Evolutionary conservation across 2,113 vertebrate species (phyloP).

Genomic region (Antechinus flavipes): DNA sequence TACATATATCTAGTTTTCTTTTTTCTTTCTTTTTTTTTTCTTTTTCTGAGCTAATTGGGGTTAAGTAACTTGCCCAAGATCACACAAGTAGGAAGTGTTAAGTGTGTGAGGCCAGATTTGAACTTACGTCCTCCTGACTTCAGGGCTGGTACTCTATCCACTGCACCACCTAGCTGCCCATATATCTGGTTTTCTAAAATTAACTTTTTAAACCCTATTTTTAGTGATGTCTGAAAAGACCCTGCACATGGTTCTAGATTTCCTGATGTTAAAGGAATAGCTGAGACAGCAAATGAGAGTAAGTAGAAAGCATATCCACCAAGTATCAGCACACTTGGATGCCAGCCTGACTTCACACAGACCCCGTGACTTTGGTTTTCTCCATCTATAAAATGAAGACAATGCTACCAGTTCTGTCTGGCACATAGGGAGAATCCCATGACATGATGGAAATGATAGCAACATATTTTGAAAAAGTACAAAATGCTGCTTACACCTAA

Average conservation of each 20-base stretch:
- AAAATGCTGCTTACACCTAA: background rate
- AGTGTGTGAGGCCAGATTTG: too few species aligned
- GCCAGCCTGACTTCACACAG: background rate
- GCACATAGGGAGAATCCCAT: slow-evolving; percentile 12
- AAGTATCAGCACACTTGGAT: slow-evolving; percentile 2
- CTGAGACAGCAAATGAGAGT: background rate
- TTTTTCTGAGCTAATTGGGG: too few species aligned
- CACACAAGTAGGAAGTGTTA: too few species aligned
- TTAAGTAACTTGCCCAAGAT: too few species aligned
- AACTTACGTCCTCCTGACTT: too few species aligned
- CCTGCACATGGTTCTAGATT: background rate
- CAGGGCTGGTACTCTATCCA: too few species aligned
- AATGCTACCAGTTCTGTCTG: background rate
- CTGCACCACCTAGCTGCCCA: background rate
- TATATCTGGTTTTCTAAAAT: background rate
- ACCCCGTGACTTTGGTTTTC: background rate
- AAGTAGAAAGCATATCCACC: background rate
- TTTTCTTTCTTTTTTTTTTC: too few species aligned
- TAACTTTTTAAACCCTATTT: background rate
- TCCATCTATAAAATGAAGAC: background rate
- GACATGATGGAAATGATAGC: background rate
- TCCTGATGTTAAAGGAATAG: background rate
- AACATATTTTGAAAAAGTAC: slow-evolving; percentile 2
- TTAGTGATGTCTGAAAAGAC: background rate
- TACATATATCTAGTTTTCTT: background rate